Evolutionary conservation across 1,140 invertebrate genomes (phyloP).

Genomic region (Aricia agestis): DNA sequence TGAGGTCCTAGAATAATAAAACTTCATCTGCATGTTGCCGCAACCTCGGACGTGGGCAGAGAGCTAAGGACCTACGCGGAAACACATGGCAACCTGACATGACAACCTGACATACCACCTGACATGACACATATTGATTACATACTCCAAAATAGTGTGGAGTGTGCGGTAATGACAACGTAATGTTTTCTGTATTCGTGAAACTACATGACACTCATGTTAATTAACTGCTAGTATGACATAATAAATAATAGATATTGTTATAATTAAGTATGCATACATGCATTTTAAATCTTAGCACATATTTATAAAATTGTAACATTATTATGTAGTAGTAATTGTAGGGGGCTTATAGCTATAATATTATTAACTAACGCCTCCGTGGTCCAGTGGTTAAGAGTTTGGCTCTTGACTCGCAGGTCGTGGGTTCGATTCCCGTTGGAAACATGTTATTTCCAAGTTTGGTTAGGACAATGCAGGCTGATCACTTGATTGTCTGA

Average conservation of each 20-base stretch:
- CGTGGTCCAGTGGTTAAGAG: too few relatives aligned
- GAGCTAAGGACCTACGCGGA: conserved; percentile 62
- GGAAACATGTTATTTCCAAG: too few relatives aligned
- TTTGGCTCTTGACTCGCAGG: too few relatives aligned
- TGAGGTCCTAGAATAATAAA: conserved; percentile 58
- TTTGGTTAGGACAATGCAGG: too few relatives aligned
- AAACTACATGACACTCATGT: neutral
- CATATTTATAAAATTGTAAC: too few relatives aligned
- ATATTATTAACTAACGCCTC: too few relatives aligned
- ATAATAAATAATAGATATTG: neutral
- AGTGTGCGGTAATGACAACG: neutral
- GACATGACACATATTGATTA: conserved; percentile 20
- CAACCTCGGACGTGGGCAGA: conserved; percentile 62
- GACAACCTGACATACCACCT: neutral
- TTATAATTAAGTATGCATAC: too few relatives aligned
- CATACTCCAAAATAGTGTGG: neutral
- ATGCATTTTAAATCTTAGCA: too few relatives aligned
- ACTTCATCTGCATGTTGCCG: conserved; percentile 38
- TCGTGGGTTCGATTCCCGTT: too few relatives aligned
- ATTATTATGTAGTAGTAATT: too few relatives aligned
- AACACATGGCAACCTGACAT: conserved; percentile 28
- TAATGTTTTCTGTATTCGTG: neutral
- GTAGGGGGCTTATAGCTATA: too few relatives aligned
- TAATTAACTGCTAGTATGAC: neutral
- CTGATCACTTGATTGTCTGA: too few relatives aligned